phyloP scores from a whole-genome alignment of 53 echinoderm and acorn worm species.

The Zoroaster sp. region DNA sequence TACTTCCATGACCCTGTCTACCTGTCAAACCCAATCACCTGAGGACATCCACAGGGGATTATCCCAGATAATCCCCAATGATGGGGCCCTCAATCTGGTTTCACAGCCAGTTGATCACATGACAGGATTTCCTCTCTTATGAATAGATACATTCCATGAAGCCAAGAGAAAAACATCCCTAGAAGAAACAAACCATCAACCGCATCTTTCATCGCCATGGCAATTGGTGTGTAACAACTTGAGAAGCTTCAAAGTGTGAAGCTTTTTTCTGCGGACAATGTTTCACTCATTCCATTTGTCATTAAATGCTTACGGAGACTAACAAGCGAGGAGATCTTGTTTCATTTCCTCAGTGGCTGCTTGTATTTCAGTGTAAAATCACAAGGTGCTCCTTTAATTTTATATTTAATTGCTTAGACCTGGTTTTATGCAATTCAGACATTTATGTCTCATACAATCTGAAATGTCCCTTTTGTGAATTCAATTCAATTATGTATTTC shows the following conservation, averaged over 20 bases:
- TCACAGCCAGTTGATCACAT: background rate
- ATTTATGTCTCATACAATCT: too few species aligned
- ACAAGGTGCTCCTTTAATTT: too few species aligned
- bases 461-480: too few species aligned
- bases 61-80: background rate
- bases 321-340: too few species aligned
- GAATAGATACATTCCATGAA: background rate
- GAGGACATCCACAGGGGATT: background rate
- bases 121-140: background rate
- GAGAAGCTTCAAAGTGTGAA: background rate
- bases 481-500: too few species aligned
- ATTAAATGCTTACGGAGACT: too few species aligned
- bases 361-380: too few species aligned
- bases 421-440: too few species aligned
- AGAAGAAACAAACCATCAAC: background rate
- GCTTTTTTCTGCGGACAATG: background rate
- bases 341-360: too few species aligned
- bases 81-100: background rate
- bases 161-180: background rate
- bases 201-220: background rate
- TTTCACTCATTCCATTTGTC: background rate
- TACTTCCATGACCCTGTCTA: background rate
- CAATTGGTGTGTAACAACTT: background rate
- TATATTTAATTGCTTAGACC: too few species aligned
- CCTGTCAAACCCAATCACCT: conserved; percentile 16